Percentiles rank a stretch among this genome's conserved stretches.
Conservation (phyloP, 2,888 invertebrate genomes). For the Patella caerulea region DNA sequence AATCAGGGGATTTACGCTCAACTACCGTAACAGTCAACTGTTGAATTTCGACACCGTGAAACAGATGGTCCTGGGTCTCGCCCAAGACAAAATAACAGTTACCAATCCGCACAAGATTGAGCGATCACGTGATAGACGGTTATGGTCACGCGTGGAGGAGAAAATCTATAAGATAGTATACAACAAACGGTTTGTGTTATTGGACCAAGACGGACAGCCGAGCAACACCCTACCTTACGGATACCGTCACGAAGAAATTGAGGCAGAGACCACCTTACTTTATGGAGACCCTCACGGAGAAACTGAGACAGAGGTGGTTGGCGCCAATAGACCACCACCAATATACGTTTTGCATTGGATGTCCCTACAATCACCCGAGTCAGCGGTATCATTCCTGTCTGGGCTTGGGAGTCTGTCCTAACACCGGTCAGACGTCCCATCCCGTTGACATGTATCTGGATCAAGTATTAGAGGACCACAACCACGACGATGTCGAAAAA, state of each 20-base stretch:
- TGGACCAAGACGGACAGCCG: too few relatives aligned
- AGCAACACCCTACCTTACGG: too few relatives aligned
- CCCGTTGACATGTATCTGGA: neutral
- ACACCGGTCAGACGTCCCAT: neutral
- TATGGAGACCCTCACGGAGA: neutral
- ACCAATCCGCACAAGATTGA: neutral
- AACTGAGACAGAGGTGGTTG: slow-evolving; percentile 7
- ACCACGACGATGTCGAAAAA: neutral
- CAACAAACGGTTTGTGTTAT: neutral
- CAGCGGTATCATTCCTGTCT: neutral
- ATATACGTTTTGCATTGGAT: neutral
- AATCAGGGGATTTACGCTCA: neutral
- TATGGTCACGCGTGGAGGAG: neutral
- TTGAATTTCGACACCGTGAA: slow-evolving; percentile 1
- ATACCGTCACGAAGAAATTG: neutral
- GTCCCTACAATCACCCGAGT: neutral
- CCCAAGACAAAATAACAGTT: neutral
- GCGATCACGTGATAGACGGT: neutral
- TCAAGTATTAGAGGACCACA: neutral
- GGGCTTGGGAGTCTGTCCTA: neutral
- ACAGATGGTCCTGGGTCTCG: neutral
- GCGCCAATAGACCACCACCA: neutral
- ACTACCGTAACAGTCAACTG: neutral
- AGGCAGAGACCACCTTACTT: neutral
- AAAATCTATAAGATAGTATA: neutral